Evolutionary conservation across 2,888 invertebrate genomes (phyloP), one percentile per base, ranked within the genome.

Genomic region (Frankliniella intonsa): DNA sequence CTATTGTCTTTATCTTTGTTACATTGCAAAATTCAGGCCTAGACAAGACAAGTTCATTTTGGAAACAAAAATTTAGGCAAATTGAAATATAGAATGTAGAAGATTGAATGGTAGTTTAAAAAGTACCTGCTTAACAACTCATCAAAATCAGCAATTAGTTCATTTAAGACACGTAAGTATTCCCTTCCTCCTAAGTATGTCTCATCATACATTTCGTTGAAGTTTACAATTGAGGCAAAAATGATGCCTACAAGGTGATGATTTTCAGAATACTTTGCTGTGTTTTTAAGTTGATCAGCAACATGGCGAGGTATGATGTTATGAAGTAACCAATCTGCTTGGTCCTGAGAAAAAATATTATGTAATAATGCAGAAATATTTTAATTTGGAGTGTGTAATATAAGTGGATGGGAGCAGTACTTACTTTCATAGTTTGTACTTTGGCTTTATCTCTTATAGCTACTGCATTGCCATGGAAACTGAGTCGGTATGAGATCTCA

Each of bases 1-100:
- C 97, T 84, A 98, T 98, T 0, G 98, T 98, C 88, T 99, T 99
- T 84, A 99, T 99, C 89, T 99, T 99, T 87, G 98, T 98, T 10
- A 99, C 96, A 85, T 95, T 93, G 79, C 92, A 92, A 86, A 95
- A 97, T 84, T 95, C 93, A 0, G 93, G 91, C 80, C 93, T 76
- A 22, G 38, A 38, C 38, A 38, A 38, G 38, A 38, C 38, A 38
- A 38, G 38, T 38, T 38, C 38, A 38, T 38, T 38, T 38, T 38
- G 38, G 12, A 5, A 55, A 91, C 83, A 76, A 76, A 25, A 76
- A 25, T 76, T 25, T 10, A 55, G 12, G 17, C 11, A 55, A 14
- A 55, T 55, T 14, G 19, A 14, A 22, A 69, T 8, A 22, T 76
- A 25, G 25, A 9, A 62, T 14, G 69, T 76, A 14, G 62, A 62